A percentile compares a stretch with the other conserved stretches of the same genome.
These are phyloP conservation scores for Yoshiicerus persimilis DNA, from an alignment of 1,140 invertebrate species.

Conservation along the genomic window DNA sequence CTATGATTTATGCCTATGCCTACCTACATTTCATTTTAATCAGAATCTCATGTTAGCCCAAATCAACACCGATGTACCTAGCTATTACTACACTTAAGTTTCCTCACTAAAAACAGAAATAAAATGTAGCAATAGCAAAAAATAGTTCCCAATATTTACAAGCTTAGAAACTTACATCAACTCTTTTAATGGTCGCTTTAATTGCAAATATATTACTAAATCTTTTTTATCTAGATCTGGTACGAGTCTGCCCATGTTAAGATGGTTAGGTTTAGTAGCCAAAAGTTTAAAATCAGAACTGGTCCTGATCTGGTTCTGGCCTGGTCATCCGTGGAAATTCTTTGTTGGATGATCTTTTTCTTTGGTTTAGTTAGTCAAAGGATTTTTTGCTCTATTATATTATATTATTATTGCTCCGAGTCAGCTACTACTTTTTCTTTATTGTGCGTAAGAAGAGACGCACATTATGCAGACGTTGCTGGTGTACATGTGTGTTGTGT, in stretches of 20 bases:
- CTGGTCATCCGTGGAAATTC: not conserved
- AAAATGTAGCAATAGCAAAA: no score
- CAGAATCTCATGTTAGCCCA: not conserved
- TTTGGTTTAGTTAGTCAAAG: not conserved
- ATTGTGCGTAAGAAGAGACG: not conserved
- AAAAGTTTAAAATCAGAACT: not conserved
- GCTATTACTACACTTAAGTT: not conserved
- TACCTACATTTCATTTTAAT: not conserved
- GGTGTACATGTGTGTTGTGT: not conserved
- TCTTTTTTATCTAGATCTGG: no score
- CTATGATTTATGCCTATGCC: no score
- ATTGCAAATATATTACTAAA: no score
- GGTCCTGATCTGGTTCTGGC: no score
- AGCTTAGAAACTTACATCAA: no score
- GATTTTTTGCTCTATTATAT: constrained; percentile 14
- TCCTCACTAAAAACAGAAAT: not conserved
- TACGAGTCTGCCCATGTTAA: no score
- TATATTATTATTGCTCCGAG: not conserved
- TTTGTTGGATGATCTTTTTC: constrained; percentile 8
- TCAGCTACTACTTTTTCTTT: constrained; percentile 3
- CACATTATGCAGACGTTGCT: no score
- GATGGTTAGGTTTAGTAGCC: not conserved
- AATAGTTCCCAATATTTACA: no score
- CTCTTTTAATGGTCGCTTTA: no score
- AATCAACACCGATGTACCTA: no score